phyloP scores from a whole-genome alignment of 2,113 vertebrate genomes.

The Scomber colias region DNA sequence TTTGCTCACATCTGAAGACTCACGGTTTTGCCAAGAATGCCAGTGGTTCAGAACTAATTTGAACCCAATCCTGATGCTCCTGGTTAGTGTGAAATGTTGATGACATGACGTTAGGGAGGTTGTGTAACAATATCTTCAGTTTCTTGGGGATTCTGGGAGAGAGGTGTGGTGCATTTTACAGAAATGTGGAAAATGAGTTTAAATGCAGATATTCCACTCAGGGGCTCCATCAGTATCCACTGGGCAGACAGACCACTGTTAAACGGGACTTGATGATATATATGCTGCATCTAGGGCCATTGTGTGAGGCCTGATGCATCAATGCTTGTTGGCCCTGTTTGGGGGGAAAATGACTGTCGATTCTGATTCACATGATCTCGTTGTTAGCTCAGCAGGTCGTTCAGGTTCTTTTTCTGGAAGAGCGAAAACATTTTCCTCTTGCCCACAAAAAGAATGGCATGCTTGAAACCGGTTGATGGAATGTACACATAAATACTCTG shows the following conservation, averaged over 20 bases:
- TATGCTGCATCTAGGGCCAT: constrained; percentile 50
- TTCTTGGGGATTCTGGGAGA: constrained; percentile 36
- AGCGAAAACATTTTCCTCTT: background rate
- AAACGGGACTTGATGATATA: constrained; percentile 69
- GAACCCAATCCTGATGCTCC: constrained; percentile 48
- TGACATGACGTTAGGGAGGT: background rate
- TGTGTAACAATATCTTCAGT: constrained; percentile 17
- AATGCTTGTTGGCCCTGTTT: constrained; percentile 16
- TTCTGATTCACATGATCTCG: constrained; percentile 57
- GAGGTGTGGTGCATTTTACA: constrained; percentile 24
- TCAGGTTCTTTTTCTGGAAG: background rate
- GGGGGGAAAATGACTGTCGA: constrained; percentile 46
- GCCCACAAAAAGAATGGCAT: background rate
- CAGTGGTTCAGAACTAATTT: constrained; percentile 66
- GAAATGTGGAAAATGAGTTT: constrained; percentile 62
- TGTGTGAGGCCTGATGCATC: constrained; percentile 72
- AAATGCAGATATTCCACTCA: constrained; percentile 60
- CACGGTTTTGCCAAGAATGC: constrained; percentile 51
- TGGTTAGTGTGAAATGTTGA: constrained; percentile 46
- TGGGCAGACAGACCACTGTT: constrained; percentile 43
- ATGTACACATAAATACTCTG: background rate
- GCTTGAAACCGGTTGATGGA: background rate
- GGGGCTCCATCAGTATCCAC: constrained; percentile 15
- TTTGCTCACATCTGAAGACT: constrained; percentile 50
- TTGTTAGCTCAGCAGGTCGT: constrained; percentile 35